Evolutionary conservation across 2,888 invertebrate genomes (phyloP), one percentile per base, ranked within the genome.

Genomic region (Tridacna crocea): DNA sequence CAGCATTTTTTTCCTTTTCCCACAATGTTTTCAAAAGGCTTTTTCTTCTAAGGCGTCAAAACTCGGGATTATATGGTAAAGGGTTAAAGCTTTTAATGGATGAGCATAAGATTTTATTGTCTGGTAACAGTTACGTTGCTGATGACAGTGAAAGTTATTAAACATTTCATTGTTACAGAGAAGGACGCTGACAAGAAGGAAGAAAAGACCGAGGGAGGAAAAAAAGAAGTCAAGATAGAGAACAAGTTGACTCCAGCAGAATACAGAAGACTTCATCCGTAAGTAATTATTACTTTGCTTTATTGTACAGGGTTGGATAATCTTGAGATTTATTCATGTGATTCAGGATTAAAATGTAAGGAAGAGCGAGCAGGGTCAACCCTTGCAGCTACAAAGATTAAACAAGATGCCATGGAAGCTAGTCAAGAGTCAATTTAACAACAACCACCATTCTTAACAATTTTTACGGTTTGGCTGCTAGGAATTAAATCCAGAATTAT

Each of bases 251-350:
- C 92, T 0, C 92, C 92, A 58, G 93, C 93, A 22, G 92, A 93
- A 75, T 92, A 93, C 85, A 88, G 94, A 66, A 81, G 92, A 55
- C 85, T 90, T n/a, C 93, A 93, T 76, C 92, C 92, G 93, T 93
- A 85, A 87, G 92, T 90, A 47, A 1, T 6, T 6, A 61, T 22
- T 61, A 61, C 13, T 61, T 61, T 4, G 4, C n/a, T 10, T 12
- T 63, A 22, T 63, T 19, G 4, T 15, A n/a, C 63, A 63, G 4
- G 1, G 2, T n/a, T 63, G 63, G n/a, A 63, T 24, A 55, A 19
- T 3, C 10, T 19, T 55, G 55, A n/a, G 2, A 10, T 19, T 19
- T 55, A 6, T 19, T 55, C 55, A 36, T 8, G 8, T 36, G 36
- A 8, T 36, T 36, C 8, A 4, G 2, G 36, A 8, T 36, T 36